Evolutionary conservation across 2,888 invertebrate genomes (phyloP).

Genomic region (Scrobipalpa costella): DNA sequence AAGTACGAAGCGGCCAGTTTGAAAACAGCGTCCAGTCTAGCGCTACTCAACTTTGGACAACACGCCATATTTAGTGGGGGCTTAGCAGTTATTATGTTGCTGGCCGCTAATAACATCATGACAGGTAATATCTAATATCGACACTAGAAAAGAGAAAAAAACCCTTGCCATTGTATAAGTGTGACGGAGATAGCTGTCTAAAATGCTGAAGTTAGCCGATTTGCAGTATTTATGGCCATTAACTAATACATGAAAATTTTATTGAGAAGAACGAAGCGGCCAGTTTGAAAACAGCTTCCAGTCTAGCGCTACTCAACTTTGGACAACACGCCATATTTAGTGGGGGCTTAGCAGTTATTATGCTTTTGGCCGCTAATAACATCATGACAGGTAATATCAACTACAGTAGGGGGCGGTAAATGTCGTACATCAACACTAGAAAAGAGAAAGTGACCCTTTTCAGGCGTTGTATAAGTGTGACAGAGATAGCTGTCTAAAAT

Average conservation of each 20-base stretch:
- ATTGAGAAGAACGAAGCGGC: too few species aligned
- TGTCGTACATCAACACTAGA: too few species aligned
- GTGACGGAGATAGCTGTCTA: too few species aligned
- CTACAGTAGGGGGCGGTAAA: too few species aligned
- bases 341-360: slow-evolving; percentile 93
- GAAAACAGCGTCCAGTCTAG: slow-evolving; percentile 96
- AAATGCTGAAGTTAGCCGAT: too few species aligned
- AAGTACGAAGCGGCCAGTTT: slow-evolving; percentile 96
- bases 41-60: slow-evolving; percentile 97
- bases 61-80: slow-evolving; percentile 97
- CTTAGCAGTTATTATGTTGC: slow-evolving; percentile 94
- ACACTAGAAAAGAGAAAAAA: too few species aligned
- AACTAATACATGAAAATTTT: too few species aligned
- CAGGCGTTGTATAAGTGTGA: too few species aligned
- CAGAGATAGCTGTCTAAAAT: too few species aligned
- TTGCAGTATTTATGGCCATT: too few species aligned
- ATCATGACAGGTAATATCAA: slow-evolving; percentile 81
- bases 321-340: slow-evolving; percentile 99
- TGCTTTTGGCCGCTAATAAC: slow-evolving; percentile 95
- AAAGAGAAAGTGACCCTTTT: too few species aligned
- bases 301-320: slow-evolving; percentile 96
- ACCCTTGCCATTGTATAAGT: too few species aligned
- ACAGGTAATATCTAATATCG: slow-evolving; percentile 84
- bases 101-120: slow-evolving; percentile 94
- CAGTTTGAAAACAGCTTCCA: slow-evolving; percentile 96